phyloP scores from a whole-genome alignment of 1,140 invertebrate genomes.

The Heliconius eleuchia region DNA sequence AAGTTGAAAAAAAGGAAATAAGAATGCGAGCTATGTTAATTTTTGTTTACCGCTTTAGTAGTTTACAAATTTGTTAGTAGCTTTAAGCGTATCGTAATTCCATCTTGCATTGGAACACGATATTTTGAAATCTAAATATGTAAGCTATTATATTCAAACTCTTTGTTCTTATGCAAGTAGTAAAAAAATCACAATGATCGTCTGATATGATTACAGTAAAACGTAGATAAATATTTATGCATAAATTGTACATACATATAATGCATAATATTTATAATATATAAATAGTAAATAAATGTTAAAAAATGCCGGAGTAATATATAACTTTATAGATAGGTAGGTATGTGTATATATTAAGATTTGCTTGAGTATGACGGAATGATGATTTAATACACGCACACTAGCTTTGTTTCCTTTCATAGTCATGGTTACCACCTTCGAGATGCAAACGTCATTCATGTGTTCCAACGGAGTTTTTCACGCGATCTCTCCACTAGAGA shows the following conservation, averaged over 20 bases:
- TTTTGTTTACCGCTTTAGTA: background rate
- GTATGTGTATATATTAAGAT: background rate
- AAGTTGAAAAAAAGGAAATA: no score
- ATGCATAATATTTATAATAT: no score
- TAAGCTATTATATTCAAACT: background rate
- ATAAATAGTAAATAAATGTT: no score
- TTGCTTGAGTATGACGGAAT: conserved; percentile 12
- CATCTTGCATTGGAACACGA: background rate
- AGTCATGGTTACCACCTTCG: conserved; percentile 2
- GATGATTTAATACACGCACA: conserved; percentile 32
- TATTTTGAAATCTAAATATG: background rate
- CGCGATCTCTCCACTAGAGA: conserved; percentile 77
- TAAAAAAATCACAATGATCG: background rate
- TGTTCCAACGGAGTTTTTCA: conserved; percentile 71
- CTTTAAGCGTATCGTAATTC: background rate
- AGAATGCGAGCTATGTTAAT: background rate
- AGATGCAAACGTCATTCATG: conserved; percentile 32
- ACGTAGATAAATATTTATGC: no score
- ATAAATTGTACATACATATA: no score
- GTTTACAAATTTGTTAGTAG: background rate
- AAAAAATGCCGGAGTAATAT: no score
- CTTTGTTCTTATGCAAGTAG: conserved; percentile 4
- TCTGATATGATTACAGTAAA: background rate
- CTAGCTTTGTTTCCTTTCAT: conserved; percentile 26
- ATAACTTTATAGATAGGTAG: no score